Percentiles rank a stretch among this genome's conserved stretches.
phyloP scores from a whole-genome alignment of 2,888 invertebrate genomes.

The Amphipoea oculea region DNA sequence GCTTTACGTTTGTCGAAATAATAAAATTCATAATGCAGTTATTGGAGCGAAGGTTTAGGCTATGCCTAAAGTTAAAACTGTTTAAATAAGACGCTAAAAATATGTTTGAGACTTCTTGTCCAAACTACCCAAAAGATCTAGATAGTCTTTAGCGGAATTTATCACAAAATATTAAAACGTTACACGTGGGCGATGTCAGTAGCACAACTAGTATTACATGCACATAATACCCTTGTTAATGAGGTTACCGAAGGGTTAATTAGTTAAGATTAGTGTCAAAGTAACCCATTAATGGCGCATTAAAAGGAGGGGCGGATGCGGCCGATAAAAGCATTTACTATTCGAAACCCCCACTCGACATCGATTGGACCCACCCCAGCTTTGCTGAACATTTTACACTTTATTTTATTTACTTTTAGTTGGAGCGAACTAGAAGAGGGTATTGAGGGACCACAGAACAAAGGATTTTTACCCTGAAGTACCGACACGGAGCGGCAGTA shows the following conservation, averaged over 20 bases:
- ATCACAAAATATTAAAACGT: neutral
- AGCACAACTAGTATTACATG: neutral
- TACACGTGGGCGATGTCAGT: neutral
- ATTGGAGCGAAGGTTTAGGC: neutral
- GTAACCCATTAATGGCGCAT: slow-evolving; percentile 23
- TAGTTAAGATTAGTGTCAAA: slow-evolving; percentile 16
- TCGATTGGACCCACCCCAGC: slow-evolving; percentile 10
- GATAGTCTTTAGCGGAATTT: neutral
- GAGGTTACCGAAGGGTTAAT: slow-evolving; percentile 14
- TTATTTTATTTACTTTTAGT: slow-evolving; percentile 20
- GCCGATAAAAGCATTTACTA: slow-evolving; percentile 25
- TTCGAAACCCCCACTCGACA: slow-evolving; percentile 11
- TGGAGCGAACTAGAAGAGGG: neutral
- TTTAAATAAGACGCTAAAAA: neutral
- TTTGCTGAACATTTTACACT: slow-evolving; percentile 13
- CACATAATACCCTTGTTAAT: slow-evolving; percentile 20
- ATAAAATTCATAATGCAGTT: neutral
- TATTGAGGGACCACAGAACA: neutral
- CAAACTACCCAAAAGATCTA: neutral
- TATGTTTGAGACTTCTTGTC: neutral
- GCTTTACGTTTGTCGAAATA: neutral
- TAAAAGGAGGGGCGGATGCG: neutral
- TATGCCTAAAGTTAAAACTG: neutral
- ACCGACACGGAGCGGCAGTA: neutral
- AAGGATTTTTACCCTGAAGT: slow-evolving; percentile 8